A percentile compares a stretch with the other conserved stretches of the same genome.
These are phyloP conservation scores for Congeria kusceri DNA, from an alignment of 2,888 invertebrate species.

Conservation along the genomic window DNA sequence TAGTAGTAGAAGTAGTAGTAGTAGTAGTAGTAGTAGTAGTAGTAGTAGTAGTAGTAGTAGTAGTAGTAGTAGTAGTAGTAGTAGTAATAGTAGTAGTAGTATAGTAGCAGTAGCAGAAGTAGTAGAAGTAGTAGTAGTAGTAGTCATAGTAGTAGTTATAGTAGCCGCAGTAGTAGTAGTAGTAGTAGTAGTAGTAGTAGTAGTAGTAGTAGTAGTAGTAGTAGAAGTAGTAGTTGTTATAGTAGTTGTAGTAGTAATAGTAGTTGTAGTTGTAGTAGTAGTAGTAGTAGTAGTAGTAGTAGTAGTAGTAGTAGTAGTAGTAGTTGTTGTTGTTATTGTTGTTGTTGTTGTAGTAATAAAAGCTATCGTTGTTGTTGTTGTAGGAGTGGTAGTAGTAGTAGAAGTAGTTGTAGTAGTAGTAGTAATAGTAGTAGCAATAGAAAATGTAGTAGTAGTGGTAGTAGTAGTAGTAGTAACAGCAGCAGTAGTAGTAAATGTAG, in stretches of 20 bases:
- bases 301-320: slow-evolving; percentile 13
- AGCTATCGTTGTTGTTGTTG: slow-evolving; percentile 13
- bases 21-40: too few species aligned
- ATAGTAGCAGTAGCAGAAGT: neutral
- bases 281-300: slow-evolving; percentile 20
- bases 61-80: too few species aligned
- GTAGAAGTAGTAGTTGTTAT: too few species aligned
- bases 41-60: too few species aligned
- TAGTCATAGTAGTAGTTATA: neutral
- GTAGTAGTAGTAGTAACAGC: neutral
- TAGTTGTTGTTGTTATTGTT: neutral
- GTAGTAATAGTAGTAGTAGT: too few species aligned
- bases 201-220: too few species aligned
- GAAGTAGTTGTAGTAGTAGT: slow-evolving; percentile 10
- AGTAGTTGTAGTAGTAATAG: neutral
- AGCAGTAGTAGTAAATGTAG: too few species aligned
- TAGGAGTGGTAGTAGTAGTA: slow-evolving; percentile 9
- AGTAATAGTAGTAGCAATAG: slow-evolving; percentile 21
- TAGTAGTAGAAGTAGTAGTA: too few species aligned
- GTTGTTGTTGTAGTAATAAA: neutral
- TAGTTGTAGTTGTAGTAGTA: slow-evolving; percentile 3
- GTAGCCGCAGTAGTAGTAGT: neutral
- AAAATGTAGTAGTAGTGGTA: slow-evolving; percentile 26
- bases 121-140: neutral
- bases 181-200: neutral